phyloP scores from a whole-genome alignment of 2,113 vertebrate species.

The Heliornis fulica region DNA sequence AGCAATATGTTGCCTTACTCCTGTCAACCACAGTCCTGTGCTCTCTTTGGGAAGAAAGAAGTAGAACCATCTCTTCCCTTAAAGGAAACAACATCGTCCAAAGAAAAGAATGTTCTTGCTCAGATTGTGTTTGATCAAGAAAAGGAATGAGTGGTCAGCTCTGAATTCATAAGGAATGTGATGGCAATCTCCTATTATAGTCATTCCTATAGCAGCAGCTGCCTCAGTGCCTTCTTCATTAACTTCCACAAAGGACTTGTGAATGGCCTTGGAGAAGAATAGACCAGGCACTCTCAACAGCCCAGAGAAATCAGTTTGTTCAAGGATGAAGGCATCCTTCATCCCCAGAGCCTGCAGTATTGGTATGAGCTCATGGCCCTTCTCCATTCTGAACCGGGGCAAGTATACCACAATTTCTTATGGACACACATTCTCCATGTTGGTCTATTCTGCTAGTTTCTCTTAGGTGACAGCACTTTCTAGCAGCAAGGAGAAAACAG shows the following conservation, averaged over 20 bases:
- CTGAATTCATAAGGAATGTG: neutral
- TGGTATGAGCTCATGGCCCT: neutral
- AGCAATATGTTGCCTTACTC: neutral
- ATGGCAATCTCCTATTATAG: accelerated
- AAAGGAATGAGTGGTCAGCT: conserved; percentile 78
- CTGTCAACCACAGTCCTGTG: neutral
- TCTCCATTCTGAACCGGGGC: neutral
- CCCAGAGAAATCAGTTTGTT: conserved; percentile 6
- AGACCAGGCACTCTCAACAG: neutral
- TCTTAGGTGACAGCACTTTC: conserved; percentile 7
- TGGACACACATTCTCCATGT: neutral
- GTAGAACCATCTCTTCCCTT: neutral
- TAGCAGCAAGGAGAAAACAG: neutral
- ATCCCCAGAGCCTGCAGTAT: neutral
- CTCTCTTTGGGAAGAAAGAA: neutral
- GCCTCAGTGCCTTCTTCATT: neutral
- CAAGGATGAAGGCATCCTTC: neutral
- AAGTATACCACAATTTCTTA: neutral
- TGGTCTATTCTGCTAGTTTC: neutral
- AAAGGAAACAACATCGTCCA: conserved; percentile 63
- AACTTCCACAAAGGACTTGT: conserved; percentile 29
- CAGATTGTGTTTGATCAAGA: conserved; percentile 76
- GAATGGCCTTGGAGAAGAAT: neutral
- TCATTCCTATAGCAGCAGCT: neutral
- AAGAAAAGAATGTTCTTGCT: conserved; percentile 70